A percentile compares a stretch with the other conserved stretches of the same genome.
phyloP scores from a whole-genome alignment of 2,113 vertebrate species.

The Saimiri boliviensis region DNA sequence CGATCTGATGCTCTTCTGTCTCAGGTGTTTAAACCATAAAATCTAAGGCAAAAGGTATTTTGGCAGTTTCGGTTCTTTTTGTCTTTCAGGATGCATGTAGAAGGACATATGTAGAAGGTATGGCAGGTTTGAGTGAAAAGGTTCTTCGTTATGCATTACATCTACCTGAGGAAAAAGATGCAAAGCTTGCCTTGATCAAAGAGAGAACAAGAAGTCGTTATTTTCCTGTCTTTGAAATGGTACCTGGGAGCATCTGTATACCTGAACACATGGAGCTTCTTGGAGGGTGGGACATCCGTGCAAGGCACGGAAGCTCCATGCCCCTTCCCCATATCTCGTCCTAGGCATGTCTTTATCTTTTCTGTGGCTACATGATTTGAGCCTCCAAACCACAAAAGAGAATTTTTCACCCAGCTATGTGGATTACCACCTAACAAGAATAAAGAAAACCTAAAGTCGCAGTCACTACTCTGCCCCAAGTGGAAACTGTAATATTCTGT shows the following conservation, averaged over 20 bases:
- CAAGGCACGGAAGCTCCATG: no score
- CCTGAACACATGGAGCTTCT: no score
- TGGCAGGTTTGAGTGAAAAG: conserved; percentile 83
- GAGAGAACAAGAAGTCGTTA: conserved; percentile 81
- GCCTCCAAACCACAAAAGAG: not conserved
- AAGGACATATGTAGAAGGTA: conserved; percentile 86
- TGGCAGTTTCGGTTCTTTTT: conserved; percentile 18
- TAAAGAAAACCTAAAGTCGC: not conserved
- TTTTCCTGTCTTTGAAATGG: conserved; percentile 86
- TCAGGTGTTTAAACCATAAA: not conserved
- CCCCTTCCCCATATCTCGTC: no score
- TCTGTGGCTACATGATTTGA: not conserved
- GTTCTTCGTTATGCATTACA: conserved; percentile 65
- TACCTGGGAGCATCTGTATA: no score
- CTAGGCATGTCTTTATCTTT: not conserved
- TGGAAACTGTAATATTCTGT: not conserved
- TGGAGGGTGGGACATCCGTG: no score
- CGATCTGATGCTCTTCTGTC: not conserved
- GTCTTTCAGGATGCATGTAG: conserved; percentile 85
- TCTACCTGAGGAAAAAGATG: conserved; percentile 60
- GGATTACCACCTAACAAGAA: not conserved
- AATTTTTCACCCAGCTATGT: not conserved
- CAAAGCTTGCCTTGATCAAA: conserved; percentile 74
- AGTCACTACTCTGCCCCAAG: not conserved
- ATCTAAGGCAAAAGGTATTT: not conserved